A percentile compares a stretch with the other conserved stretches of the same genome.
phyloP scores from a whole-genome alignment of 2,113 vertebrate species.

The Cyanoramphus novaezelandiae region DNA sequence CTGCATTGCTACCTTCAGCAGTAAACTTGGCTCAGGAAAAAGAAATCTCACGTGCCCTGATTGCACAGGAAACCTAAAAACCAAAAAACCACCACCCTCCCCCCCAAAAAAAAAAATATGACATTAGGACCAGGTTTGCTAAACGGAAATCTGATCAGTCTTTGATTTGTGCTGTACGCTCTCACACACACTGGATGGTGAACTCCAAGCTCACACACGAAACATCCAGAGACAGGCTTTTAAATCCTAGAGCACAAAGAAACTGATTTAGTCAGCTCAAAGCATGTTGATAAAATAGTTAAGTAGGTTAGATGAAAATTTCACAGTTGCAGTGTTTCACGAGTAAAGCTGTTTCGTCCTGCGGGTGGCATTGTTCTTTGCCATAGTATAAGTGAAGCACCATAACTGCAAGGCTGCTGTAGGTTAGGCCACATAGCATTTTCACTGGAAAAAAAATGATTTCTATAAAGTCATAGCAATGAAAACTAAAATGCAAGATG shows the following conservation, averaged over 20 bases:
- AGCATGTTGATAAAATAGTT: slow-evolving; percentile 24
- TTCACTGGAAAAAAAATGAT: not conserved
- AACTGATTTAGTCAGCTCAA: slow-evolving; percentile 11
- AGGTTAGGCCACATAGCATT: not conserved
- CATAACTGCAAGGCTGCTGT: not conserved
- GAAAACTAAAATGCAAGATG: not conserved
- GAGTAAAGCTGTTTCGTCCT: not conserved
- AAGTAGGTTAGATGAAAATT: slow-evolving; percentile 31
- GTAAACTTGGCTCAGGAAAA: not conserved
- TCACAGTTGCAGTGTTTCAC: not conserved
- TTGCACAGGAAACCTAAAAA: slow-evolving; percentile 16
- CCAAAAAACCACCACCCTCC: too few relatives aligned
- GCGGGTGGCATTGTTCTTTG: not conserved
- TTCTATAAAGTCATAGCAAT: not conserved
- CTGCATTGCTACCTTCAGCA: not conserved
- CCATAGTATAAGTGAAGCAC: not conserved
- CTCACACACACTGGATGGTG: not conserved
- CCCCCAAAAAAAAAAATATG: not conserved
- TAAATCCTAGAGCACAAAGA: slow-evolving; percentile 4
- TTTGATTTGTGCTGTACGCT: slow-evolving; percentile 25
- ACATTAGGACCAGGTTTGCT: not conserved
- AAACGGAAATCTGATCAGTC: slow-evolving; percentile 14
- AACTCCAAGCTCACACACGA: not conserved
- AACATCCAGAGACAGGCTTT: not conserved
- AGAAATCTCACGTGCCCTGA: not conserved